Percentiles rank a stretch among this genome's conserved stretches.
Evolutionary conservation across 2,113 vertebrate species (phyloP).

Genomic region (Chamaea fasciata): DNA sequence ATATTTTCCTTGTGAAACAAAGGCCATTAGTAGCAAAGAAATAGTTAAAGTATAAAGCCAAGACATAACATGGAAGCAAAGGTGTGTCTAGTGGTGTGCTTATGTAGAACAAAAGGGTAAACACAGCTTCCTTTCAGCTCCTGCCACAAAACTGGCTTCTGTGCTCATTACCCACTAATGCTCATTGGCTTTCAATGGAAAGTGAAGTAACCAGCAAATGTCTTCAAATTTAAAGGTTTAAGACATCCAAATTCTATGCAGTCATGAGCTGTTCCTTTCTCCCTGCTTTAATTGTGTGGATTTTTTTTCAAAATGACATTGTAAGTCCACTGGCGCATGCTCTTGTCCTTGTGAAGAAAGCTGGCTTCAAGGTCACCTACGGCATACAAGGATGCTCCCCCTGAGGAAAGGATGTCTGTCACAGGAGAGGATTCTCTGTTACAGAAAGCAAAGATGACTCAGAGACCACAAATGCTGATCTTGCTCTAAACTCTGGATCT

Average conservation of each 20-base stretch:
- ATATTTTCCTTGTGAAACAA: not conserved
- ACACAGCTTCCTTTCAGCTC: not conserved
- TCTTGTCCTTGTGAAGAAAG: not conserved
- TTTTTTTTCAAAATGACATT: not conserved
- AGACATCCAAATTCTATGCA: not conserved
- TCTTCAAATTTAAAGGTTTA: not conserved
- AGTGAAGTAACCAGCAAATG: not conserved
- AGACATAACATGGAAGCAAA: not conserved
- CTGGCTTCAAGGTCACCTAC: not conserved
- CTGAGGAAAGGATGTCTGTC: not conserved
- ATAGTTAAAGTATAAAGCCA: not conserved
- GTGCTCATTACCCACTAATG: rapidly evolving
- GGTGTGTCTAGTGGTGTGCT: not conserved
- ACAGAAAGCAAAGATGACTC: not conserved
- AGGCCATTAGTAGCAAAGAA: not conserved
- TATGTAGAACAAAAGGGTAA: not conserved
- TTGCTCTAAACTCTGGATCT: not conserved
- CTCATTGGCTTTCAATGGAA: not conserved
- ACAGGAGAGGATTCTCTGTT: not conserved
- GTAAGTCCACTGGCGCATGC: not conserved
- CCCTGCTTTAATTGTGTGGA: not conserved
- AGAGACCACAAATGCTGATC: not conserved
- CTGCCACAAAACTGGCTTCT: not conserved
- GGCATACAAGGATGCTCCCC: not conserved
- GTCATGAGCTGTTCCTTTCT: not conserved